Evolutionary conservation across 2,113 vertebrate genomes (phyloP).

Genomic region (Erinaceus europaeus): DNA sequence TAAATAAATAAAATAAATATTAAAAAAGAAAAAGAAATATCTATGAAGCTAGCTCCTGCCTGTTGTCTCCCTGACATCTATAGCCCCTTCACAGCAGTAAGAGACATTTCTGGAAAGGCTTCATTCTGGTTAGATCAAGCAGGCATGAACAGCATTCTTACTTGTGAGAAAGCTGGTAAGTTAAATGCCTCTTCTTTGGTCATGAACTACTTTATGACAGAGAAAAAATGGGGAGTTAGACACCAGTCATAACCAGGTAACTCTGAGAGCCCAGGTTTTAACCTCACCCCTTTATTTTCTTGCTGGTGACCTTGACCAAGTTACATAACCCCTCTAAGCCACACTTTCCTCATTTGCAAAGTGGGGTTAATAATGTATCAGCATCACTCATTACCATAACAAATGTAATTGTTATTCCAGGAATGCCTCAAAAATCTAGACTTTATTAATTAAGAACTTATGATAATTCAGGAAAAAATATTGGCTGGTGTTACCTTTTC

Average conservation of each 20-base stretch:
- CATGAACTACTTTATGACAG: neutral
- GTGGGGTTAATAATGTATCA: neutral
- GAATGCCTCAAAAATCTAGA: conserved; percentile 18
- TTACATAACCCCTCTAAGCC: neutral
- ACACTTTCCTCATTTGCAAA: conserved; percentile 21
- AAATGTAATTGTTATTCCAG: neutral
- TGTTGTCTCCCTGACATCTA: neutral
- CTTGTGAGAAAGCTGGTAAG: neutral
- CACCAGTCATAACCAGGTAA: too few species aligned
- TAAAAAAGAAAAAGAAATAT: too few species aligned
- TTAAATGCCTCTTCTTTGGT: neutral
- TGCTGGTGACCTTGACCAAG: neutral
- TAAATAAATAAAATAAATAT: too few species aligned
- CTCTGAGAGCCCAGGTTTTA: neutral
- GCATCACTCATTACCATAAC: neutral
- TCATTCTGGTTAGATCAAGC: neutral
- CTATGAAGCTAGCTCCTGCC: neutral
- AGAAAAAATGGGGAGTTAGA: neutral
- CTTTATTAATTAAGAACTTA: conserved; percentile 19
- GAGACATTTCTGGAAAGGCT: neutral
- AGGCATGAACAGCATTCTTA: neutral
- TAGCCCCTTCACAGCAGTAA: neutral
- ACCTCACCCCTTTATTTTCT: neutral
- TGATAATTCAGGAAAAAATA: conserved; percentile 3
- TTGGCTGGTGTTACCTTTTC: conserved; percentile 24